Base-by-base conservation (phyloP, 2,797 vertebrate genomes). In the Aulostomus chinensis region DNA sequence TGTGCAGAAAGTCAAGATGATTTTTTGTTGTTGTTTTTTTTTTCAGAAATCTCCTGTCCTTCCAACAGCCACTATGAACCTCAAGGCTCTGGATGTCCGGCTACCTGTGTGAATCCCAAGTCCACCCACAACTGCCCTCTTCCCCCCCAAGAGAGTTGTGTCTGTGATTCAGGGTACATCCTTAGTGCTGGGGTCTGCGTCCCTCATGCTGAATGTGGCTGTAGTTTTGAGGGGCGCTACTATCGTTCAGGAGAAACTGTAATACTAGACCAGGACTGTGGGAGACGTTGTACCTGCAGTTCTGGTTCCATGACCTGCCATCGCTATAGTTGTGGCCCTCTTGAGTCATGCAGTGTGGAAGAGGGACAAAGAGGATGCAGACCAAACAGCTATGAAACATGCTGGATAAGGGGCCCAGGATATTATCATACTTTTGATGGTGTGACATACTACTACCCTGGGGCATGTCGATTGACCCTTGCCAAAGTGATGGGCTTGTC, bases 371-470 rank as follows among this genome's bases (percentile, higher is more conserved):
- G 84, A 51, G 74, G 77, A 16, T 90, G 89, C 45, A 60, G 66
- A 51, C 68, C 87, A 4, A 68, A 26, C 10, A 55, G 52, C 4
- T 82, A 71, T 25, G 74, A 21, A 37, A 80, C 68, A 9, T 90
- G 84, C 58, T 75, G 54, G 75, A 71, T 65, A 11, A 80, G 82
- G 9, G 80, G 80, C 0, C 68, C 73, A 0, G 67, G 68, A 10
- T 81, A 78, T 22, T 89, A 89, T 50, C 41, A 68, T 1, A 90
- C 75, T 0, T 91, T 89, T 73, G 88, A 91, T 68, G 83, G 79
- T 37, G 30, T 68, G 48, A 53, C 12, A 1, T 88, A 79, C 40
- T 69, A 80, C 9, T 90, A 88, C 60, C 65, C 81, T 12, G 89
- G 87, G 1, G 87, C 85, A 1, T 91, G 88, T 66, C 66, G 9